Conservation (phyloP, 2,113 vertebrate genomes). For the Nerophis ophidion region DNA sequence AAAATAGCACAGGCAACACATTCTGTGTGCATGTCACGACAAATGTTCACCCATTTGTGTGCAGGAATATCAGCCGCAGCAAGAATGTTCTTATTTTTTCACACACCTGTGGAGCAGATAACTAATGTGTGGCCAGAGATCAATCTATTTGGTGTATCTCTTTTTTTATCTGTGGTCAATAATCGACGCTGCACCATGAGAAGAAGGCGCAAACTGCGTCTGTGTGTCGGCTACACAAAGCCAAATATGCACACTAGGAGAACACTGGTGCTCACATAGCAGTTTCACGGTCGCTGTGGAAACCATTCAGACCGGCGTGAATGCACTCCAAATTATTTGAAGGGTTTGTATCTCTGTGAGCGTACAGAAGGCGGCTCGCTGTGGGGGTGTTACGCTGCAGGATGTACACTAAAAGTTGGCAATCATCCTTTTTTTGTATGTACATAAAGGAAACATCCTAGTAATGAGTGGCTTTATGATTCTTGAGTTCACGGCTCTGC, state of each 20-base stretch:
- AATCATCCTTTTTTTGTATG: neutral
- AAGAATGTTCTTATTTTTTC: too few relatives aligned
- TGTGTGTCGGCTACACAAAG: conserved; percentile 10
- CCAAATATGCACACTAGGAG: conserved; percentile 8
- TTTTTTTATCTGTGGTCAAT: conserved; percentile 27
- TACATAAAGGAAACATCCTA: neutral
- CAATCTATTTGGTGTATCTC: conserved; percentile 10
- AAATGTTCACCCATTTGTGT: too few relatives aligned
- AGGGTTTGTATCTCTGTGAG: conserved; percentile 42
- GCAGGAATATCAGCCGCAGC: too few relatives aligned
- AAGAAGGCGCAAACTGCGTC: neutral
- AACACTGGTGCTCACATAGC: conserved; percentile 10
- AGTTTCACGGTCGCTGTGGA: conserved; percentile 49
- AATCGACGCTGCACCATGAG: neutral
- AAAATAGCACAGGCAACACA: too few relatives aligned
- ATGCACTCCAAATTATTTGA: conserved; percentile 43
- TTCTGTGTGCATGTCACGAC: too few relatives aligned
- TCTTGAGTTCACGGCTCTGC: conserved; percentile 19
- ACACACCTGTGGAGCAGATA: too few relatives aligned
- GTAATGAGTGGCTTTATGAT: conserved; percentile 1
- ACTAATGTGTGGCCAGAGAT: neutral
- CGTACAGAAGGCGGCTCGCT: conserved; percentile 44
- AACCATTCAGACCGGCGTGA: conserved; percentile 49
- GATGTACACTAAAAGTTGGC: conserved; percentile 18
- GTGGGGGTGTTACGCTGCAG: conserved; percentile 64